Percentiles rank a stretch among this genome's conserved stretches.
phyloP scores from a whole-genome alignment of 2,888 invertebrate genomes.

The Uloborus plumipes region DNA sequence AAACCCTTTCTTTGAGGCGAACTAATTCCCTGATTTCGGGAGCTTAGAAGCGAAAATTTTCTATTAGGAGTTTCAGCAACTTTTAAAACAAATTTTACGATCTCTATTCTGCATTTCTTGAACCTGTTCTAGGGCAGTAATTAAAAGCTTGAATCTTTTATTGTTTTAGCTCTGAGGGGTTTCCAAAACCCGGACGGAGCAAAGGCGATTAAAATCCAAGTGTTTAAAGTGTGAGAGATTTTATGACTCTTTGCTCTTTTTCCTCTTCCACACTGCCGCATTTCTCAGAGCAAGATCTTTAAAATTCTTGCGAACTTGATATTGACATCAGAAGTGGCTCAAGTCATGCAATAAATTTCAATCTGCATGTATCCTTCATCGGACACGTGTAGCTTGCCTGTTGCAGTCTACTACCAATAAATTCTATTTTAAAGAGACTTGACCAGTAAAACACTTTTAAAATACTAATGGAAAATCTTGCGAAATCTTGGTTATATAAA shows the following conservation, averaged over 20 bases:
- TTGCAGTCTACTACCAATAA: too few species aligned
- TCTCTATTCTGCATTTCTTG: constrained; percentile 43
- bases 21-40: constrained; percentile 12
- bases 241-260: constrained; percentile 13
- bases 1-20: constrained; percentile 4
- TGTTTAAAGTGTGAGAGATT: constrained; percentile 32
- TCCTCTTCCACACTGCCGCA: background rate
- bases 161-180: constrained; percentile 49
- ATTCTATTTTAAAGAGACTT: too few species aligned
- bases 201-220: constrained; percentile 29
- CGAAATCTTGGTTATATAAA: too few species aligned
- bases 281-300: background rate
- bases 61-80: constrained; percentile 32
- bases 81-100: constrained; percentile 55
- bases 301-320: background rate
- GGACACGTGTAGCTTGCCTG: too few species aligned
- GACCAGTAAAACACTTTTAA: too few species aligned
- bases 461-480: too few species aligned
- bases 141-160: constrained; percentile 41
- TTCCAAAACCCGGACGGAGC: constrained; percentile 11
- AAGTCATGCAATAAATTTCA: constrained; percentile 4
- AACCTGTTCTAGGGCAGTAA: constrained; percentile 42
- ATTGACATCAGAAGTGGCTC: background rate
- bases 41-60: constrained; percentile 33
- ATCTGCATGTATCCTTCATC: too few species aligned